Conservation (phyloP, 2,888 invertebrate genomes). For the Drosophila sordidula region DNA sequence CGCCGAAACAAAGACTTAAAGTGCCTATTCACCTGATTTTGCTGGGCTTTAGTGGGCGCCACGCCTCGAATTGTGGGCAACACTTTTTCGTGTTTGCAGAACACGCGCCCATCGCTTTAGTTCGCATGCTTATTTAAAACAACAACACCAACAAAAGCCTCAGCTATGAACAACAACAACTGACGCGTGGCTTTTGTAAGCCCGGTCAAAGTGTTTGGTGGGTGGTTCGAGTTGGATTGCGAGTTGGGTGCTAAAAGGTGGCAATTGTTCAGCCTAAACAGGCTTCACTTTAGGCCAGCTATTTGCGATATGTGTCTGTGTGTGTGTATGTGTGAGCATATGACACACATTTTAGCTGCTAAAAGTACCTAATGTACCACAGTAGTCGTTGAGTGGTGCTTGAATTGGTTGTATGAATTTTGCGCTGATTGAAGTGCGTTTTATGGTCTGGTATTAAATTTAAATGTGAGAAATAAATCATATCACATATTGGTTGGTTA, state of each 20-base stretch:
- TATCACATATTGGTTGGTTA: background rate
- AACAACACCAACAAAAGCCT: constrained; percentile 17
- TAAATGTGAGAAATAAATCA: constrained; percentile 12
- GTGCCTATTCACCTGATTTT: constrained; percentile 80
- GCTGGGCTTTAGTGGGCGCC: constrained; percentile 53
- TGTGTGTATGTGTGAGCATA: constrained; percentile 15
- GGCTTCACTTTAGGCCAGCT: constrained; percentile 57
- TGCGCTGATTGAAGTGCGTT: constrained; percentile 35
- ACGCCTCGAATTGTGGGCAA: constrained; percentile 48
- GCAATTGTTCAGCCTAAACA: constrained; percentile 66
- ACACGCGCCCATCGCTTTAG: constrained; percentile 22
- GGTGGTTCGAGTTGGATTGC: constrained; percentile 1
- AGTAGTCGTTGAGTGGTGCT: constrained; percentile 27
- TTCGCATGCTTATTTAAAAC: constrained; percentile 73
- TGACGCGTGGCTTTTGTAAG: constrained; percentile 43
- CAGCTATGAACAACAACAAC: constrained; percentile 26
- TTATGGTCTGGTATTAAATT: constrained; percentile 4
- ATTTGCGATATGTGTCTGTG: constrained; percentile 29
- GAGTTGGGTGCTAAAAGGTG: constrained; percentile 23
- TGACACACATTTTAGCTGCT: constrained; percentile 57
- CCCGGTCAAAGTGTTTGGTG: constrained; percentile 32
- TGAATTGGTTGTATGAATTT: constrained; percentile 30
- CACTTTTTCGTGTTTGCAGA: constrained; percentile 45
- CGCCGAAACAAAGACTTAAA: constrained; percentile 79
- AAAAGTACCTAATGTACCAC: constrained; percentile 31